phyloP scores from a whole-genome alignment of 2,797 vertebrate species.

The Gymnodraco acuticeps region DNA sequence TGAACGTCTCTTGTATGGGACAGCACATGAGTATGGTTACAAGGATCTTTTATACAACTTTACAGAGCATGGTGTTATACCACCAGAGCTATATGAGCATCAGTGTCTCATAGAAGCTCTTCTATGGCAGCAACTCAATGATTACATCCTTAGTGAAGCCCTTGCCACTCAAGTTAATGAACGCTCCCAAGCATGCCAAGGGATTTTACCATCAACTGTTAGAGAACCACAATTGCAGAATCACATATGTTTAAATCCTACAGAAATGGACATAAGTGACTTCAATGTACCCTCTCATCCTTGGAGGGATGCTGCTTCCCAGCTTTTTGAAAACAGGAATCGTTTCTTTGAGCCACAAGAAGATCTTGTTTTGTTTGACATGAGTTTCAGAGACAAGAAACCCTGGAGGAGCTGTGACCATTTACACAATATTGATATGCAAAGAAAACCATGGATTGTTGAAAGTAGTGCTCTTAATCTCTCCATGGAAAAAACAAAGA shows the following conservation, averaged over 20 bases:
- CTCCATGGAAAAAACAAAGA: slow-evolving; percentile 86
- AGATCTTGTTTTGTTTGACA: slow-evolving; percentile 84
- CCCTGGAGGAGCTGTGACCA: slow-evolving; percentile 81
- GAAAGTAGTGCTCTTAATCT: slow-evolving; percentile 85
- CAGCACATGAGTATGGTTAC: slow-evolving; percentile 83
- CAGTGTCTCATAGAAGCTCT: slow-evolving; percentile 86
- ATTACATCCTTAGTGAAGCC: slow-evolving; percentile 82
- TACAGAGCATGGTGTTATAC: slow-evolving; percentile 84
- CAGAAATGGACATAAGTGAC: slow-evolving; percentile 75
- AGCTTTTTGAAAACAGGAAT: slow-evolving; percentile 73
- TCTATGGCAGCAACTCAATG: slow-evolving; percentile 88
- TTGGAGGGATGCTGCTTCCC: slow-evolving; percentile 71
- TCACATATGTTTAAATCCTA: slow-evolving; percentile 65
- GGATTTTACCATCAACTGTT: slow-evolving; percentile 36
- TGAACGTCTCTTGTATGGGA: slow-evolving; percentile 84
- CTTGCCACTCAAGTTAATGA: slow-evolving; percentile 70
- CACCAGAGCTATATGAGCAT: slow-evolving; percentile 84
- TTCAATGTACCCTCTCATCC: slow-evolving; percentile 85
- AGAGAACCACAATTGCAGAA: slow-evolving; percentile 56
- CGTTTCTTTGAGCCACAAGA: slow-evolving; percentile 75
- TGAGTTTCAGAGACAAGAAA: slow-evolving; percentile 80
- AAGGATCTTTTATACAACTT: slow-evolving; percentile 85
- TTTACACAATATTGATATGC: slow-evolving; percentile 64
- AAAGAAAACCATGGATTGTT: slow-evolving; percentile 79
- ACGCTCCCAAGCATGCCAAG: slow-evolving; percentile 47